Percentiles rank a stretch among this genome's conserved stretches.
Conservation (phyloP, 2,797 vertebrate species). For the Epinephelus coioides region DNA sequence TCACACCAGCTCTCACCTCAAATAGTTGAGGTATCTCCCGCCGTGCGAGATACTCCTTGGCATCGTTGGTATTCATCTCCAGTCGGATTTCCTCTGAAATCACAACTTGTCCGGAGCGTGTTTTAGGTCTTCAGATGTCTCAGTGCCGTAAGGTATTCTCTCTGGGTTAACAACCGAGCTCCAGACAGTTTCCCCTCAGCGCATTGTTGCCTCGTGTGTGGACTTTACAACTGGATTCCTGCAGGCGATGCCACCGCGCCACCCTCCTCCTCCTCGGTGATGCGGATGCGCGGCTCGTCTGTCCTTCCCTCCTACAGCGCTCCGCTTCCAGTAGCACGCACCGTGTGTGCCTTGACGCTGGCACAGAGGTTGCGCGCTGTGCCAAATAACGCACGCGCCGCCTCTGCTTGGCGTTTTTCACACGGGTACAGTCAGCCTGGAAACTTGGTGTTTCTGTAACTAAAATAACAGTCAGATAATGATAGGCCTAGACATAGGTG, state of each 20-base stretch:
- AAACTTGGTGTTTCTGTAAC: not conserved
- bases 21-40: constrained; percentile 98
- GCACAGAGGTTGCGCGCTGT: constrained; percentile 55
- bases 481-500: too few species aligned
- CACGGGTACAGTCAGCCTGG: not conserved
- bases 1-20: constrained; percentile 88
- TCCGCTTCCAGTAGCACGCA: constrained; percentile 38
- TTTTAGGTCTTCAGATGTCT: constrained; percentile 21
- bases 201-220: constrained; percentile 71
- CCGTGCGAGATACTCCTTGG: constrained; percentile 95
- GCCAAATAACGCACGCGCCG: constrained; percentile 57
- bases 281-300: constrained; percentile 60
- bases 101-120: constrained; percentile 62
- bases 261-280: constrained; percentile 47
- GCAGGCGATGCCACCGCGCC: constrained; percentile 64
- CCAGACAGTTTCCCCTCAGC: constrained; percentile 56
- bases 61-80: constrained; percentile 94
- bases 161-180: constrained; percentile 38
- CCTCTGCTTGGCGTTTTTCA: constrained; percentile 31
- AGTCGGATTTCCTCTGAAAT: constrained; percentile 46
- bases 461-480: accelerated
- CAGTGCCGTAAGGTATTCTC: constrained; percentile 30
- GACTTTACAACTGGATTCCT: constrained; percentile 76
- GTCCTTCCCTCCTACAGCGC: constrained; percentile 57
- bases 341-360: constrained; percentile 44